phyloP scores from a whole-genome alignment of 2,113 vertebrate genomes.

The Sylvicapra grimmia region DNA sequence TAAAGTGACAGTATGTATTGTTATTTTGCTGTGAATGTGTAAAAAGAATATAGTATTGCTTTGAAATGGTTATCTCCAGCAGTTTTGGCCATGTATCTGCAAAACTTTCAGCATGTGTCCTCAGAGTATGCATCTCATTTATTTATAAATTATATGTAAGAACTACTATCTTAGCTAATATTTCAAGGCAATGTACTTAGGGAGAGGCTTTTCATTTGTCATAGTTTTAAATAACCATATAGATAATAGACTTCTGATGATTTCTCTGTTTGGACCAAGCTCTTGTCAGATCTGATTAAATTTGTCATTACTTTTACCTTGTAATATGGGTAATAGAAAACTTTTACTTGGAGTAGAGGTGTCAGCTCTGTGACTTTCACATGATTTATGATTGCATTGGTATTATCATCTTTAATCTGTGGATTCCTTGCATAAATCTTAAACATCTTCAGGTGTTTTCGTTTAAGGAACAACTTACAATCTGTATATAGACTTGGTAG shows the following conservation, averaged over 20 bases:
- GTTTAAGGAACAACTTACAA: neutral
- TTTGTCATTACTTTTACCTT: neutral
- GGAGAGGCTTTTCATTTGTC: neutral
- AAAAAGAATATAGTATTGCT: neutral
- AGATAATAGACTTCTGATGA: neutral
- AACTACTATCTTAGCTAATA: neutral
- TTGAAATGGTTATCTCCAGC: neutral
- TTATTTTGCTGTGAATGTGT: neutral
- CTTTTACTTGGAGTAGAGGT: neutral
- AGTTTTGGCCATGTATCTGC: neutral
- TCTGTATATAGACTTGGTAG: neutral
- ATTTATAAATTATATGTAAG: neutral
- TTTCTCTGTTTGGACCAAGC: neutral
- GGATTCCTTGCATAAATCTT: neutral
- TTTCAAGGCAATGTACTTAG: neutral
- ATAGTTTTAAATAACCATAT: neutral
- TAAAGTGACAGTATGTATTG: neutral
- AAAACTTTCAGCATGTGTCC: neutral
- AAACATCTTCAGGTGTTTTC: neutral
- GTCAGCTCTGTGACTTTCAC: neutral
- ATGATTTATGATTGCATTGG: neutral
- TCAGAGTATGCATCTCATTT: neutral
- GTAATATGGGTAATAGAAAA: neutral
- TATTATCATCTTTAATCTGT: neutral
- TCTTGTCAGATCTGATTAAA: constrained; percentile 10